These are phyloP conservation scores for Dasyurus viverrinus DNA, from an alignment of 2,113 vertebrate species.

Conservation along the genomic window DNA sequence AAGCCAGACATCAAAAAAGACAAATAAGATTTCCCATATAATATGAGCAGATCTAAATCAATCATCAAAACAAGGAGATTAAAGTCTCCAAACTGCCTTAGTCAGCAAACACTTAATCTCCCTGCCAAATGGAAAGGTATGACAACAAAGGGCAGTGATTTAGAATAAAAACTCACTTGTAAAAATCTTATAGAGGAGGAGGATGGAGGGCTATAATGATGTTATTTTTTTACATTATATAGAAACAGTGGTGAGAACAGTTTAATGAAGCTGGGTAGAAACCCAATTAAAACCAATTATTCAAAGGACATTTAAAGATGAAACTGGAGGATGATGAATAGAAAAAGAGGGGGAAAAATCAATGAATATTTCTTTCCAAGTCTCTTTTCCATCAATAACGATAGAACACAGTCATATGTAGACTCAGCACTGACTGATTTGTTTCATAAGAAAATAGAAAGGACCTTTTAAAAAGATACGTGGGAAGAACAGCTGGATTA, in stretches of 20 bases:
- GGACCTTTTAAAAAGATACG: background rate
- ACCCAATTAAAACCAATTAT: background rate
- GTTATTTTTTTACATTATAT: background rate
- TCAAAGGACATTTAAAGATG: background rate
- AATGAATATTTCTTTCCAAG: background rate
- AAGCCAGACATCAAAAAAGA: background rate
- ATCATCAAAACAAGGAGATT: background rate
- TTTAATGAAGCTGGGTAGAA: background rate
- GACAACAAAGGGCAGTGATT: background rate
- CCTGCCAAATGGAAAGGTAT: background rate
- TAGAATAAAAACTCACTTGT: background rate
- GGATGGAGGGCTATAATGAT: background rate
- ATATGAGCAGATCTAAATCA: background rate
- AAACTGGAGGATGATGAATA: background rate
- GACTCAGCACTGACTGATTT: background rate
- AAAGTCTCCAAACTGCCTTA: background rate
- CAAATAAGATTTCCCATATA: background rate
- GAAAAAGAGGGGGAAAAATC: background rate
- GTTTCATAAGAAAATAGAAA: background rate
- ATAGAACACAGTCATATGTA: background rate
- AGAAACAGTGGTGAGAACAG: background rate
- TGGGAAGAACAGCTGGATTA: background rate
- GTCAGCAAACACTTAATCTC: background rate
- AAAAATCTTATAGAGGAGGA: background rate
- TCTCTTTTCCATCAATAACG: background rate